Base-by-base conservation (phyloP, 2,888 invertebrate species). In the Orchesellides sinensis region DNA sequence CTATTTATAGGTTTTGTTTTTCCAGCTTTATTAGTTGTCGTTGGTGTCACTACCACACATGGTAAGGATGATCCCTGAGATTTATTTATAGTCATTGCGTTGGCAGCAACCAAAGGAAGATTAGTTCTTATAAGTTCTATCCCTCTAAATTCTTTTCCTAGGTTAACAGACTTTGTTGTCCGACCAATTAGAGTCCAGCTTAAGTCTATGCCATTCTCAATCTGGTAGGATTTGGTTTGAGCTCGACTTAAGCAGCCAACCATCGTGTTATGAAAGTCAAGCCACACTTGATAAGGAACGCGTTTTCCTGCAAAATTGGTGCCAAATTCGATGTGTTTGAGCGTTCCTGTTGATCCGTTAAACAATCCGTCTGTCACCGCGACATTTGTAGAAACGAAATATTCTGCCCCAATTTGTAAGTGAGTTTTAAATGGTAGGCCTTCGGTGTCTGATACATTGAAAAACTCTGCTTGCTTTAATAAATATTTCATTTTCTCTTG, bases 61-160 rank as follows among this genome's bases (percentile, higher is more conserved):
- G 25, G 19, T 0, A 83, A 23, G 0, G 79, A 72, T 1, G 84
- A 85, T 10, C 88, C 88, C 80, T 88, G 88, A 0, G 82, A 52
- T 68, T 88, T 88, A 5, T 75, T 49, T 29, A 88, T 83, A 0
- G 88, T 88, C 27, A 87, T 85, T 14, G 78, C 86, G 70, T 88
- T 85, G 0, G 87, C 87, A 1, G 83, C 27, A 12, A 84, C 63
- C 1, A 88, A 21, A 8, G 87, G 88, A 70, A 88, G 87, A 56
- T 88, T 87, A 12, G 27, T 66, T 49, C 88, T 23, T 19, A 45
- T 3, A 1, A 84, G 19, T 49, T 75, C 17, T 0, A 68, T 1
- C 8, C 61, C 52, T 25, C 45, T 27, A 27, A 52, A 1, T 12
- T 10, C 1, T 17, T 27, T 23, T 8, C 47, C 10, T n/a, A 25